Evolutionary conservation across 2,797 vertebrate genomes (phyloP).

Genomic region (Lagocephalus sceleratus): DNA sequence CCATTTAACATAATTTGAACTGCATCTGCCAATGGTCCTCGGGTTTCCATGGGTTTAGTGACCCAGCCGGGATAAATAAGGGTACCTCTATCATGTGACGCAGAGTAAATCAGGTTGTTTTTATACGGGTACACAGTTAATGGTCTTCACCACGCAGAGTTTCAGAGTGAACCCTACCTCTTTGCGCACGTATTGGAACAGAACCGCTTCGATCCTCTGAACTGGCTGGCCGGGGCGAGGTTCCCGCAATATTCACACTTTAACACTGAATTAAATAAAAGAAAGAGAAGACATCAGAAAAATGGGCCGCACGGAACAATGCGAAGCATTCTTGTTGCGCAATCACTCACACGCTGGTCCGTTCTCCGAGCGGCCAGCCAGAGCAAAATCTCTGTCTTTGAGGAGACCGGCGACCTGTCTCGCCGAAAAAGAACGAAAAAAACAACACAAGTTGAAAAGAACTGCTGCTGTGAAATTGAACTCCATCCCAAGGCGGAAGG

Average conservation of each 20-base stretch:
- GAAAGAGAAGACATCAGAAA: not conserved
- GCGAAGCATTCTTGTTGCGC: not conserved
- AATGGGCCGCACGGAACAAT: not conserved
- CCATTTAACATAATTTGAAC: too few relatives aligned
- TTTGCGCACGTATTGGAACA: constrained; percentile 97
- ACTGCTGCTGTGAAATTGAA: not conserved
- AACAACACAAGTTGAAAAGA: constrained; percentile 3
- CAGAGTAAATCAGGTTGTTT: not conserved
- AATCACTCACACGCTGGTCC: constrained; percentile 70
- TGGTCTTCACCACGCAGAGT: not conserved
- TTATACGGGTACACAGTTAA: too few relatives aligned
- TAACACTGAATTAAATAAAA: constrained; percentile 68
- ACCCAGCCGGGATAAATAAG: too few relatives aligned
- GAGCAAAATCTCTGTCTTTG: constrained; percentile 76
- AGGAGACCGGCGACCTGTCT: constrained; percentile 77
- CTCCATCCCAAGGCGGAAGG: not conserved
- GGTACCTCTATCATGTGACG: not conserved
- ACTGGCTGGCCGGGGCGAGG: constrained; percentile 90
- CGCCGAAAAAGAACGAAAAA: constrained; percentile 16
- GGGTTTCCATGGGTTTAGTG: too few relatives aligned
- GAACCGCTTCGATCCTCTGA: constrained; percentile 95
- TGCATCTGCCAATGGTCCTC: too few relatives aligned
- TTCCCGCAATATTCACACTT: constrained; percentile 96
- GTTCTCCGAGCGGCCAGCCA: constrained; percentile 64
- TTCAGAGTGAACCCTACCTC: constrained; percentile 74